A percentile compares a stretch with the other conserved stretches of the same genome.
Conservation (phyloP, 2,113 vertebrate species). For the Myanophis thanlyinensis region DNA sequence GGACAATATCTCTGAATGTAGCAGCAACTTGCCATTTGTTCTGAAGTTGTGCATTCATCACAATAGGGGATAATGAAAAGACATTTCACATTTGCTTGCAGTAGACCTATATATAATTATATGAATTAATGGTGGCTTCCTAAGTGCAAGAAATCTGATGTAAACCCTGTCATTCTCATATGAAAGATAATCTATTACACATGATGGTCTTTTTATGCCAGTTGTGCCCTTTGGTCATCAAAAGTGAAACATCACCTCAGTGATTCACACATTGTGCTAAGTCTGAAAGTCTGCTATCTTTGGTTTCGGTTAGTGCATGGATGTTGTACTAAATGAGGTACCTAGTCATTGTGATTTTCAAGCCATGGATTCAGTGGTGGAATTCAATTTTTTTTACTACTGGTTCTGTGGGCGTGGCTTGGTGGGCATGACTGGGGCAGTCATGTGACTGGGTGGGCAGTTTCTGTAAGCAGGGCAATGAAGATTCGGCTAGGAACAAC, state of each 20-base stretch:
- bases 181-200: background rate
- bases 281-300: background rate
- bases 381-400: too few relatives aligned
- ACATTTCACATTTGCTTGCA: slow-evolving; percentile 43
- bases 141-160: background rate
- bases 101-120: slow-evolving; percentile 47
- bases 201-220: slow-evolving; percentile 1
- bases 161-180: slow-evolving; percentile 14
- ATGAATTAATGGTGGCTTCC: slow-evolving; percentile 58
- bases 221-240: background rate
- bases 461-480: too few relatives aligned
- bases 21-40: slow-evolving; percentile 46
- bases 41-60: slow-evolving; percentile 29
- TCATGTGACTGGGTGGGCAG: too few relatives aligned
- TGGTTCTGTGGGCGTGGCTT: too few relatives aligned
- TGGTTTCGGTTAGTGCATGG: background rate
- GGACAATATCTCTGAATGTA: slow-evolving; percentile 34
- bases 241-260: background rate
- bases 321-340: background rate
- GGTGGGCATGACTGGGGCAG: too few relatives aligned
- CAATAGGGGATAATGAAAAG: slow-evolving; percentile 38
- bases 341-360: background rate
- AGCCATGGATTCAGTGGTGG: too few relatives aligned
- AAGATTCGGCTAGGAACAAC: too few relatives aligned
- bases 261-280: background rate